Evolutionary conservation across 2,888 invertebrate species (phyloP).

Genomic region (Athrips mouffetella): DNA sequence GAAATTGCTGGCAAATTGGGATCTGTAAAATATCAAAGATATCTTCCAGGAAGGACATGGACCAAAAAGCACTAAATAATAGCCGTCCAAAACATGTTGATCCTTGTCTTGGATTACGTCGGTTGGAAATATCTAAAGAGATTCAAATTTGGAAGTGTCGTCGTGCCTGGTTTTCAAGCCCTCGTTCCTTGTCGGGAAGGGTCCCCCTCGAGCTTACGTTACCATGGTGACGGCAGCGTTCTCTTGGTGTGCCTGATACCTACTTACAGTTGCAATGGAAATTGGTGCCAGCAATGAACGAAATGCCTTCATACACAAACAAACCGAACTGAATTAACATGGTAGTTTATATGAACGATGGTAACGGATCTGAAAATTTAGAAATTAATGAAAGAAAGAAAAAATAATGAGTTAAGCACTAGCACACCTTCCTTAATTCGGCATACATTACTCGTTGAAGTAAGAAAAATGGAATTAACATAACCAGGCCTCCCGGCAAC

Average conservation of each 20-base stretch:
- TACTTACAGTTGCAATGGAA: conserved; percentile 33
- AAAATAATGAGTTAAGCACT: too few relatives aligned
- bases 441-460: too few relatives aligned
- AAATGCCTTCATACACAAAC: conserved; percentile 16
- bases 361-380: too few relatives aligned
- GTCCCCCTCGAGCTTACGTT: conserved; percentile 58
- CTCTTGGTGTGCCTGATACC: conserved; percentile 67
- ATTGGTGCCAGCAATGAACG: conserved; percentile 33
- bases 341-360: too few relatives aligned
- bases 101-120: conserved; percentile 19
- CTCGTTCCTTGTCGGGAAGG: conserved; percentile 51
- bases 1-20: conserved; percentile 38
- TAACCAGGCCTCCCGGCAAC: too few relatives aligned
- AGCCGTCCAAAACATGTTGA: conserved; percentile 38
- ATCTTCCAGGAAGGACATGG: conserved; percentile 33
- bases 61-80: conserved; percentile 44
- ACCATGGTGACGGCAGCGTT: conserved; percentile 63
- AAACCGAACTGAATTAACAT: too few relatives aligned
- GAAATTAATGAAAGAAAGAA: too few relatives aligned
- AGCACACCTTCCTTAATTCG: too few relatives aligned
- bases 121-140: conserved; percentile 27
- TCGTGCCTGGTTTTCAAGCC: conserved; percentile 56
- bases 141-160: conserved; percentile 49
- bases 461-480: too few relatives aligned
- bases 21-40: conserved; percentile 33